A percentile compares a stretch with the other conserved stretches of the same genome.
phyloP scores from a whole-genome alignment of 2,797 vertebrate species.

The Heteromormyrus szaboi region DNA sequence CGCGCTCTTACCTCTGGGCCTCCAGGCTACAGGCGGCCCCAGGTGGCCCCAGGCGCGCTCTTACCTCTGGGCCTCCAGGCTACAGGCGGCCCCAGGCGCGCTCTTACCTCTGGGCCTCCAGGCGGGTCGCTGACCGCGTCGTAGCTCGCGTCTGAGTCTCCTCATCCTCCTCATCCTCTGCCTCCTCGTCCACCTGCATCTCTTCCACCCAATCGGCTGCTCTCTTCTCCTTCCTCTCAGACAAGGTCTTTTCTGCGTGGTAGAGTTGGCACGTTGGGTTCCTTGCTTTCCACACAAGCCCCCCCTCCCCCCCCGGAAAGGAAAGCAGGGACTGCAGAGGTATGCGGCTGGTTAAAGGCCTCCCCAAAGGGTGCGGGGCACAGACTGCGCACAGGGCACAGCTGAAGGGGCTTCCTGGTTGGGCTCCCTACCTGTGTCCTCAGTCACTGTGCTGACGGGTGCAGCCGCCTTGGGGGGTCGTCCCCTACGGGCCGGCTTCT shows the following conservation, averaged over 20 bases:
- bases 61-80: too few species aligned
- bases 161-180: slow-evolving; percentile 63
- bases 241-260: slow-evolving; percentile 2
- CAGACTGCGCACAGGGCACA: background rate
- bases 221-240: slow-evolving; percentile 45
- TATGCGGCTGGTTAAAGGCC: background rate
- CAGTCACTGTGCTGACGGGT: slow-evolving; percentile 37
- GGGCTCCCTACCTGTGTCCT: background rate
- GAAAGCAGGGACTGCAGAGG: background rate
- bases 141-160: slow-evolving; percentile 66
- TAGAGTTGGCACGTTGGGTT: background rate
- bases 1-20: too few species aligned
- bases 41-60: too few species aligned
- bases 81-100: background rate
- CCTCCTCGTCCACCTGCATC: slow-evolving; percentile 61
- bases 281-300: background rate
- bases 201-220: slow-evolving; percentile 52
- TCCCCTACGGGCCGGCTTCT: slow-evolving; percentile 51
- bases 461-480: slow-evolving; percentile 47
- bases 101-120: slow-evolving; percentile 85
- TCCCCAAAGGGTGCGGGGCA: background rate
- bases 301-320: background rate
- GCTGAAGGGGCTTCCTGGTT: background rate
- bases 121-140: slow-evolving; percentile 74
- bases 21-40: background rate